Conservation (phyloP, 2,113 vertebrate species). For the Ivindomyrus marchei region DNA sequence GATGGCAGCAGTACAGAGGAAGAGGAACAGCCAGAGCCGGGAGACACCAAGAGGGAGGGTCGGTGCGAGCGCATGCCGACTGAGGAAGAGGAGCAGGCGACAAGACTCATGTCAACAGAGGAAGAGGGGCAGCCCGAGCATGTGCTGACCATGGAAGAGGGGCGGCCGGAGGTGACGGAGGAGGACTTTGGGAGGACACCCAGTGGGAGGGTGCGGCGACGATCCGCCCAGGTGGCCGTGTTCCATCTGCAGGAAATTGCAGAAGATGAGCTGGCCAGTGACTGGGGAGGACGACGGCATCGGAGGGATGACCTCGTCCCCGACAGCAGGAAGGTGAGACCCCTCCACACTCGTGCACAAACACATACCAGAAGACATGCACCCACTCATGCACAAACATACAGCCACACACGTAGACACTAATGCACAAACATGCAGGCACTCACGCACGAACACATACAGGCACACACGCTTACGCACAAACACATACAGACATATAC, state of each 20-base stretch:
- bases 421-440: not conserved
- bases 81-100: not conserved
- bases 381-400: not conserved
- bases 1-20: not conserved
- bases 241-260: slow-evolving; percentile 98
- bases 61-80: not conserved
- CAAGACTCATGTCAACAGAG: not conserved
- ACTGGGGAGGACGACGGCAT: slow-evolving; percentile 83
- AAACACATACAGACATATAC: not conserved
- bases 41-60: not conserved
- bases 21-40: not conserved
- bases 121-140: not conserved
- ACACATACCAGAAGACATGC: not conserved
- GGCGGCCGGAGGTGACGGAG: slow-evolving; percentile 26
- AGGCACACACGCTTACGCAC: not conserved
- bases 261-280: slow-evolving; percentile 86
- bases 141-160: not conserved
- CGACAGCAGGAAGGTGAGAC: slow-evolving; percentile 85
- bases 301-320: slow-evolving; percentile 95
- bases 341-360: not conserved
- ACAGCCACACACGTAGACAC: not conserved
- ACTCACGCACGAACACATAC: not conserved
- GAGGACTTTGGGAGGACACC: slow-evolving; percentile 88
- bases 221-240: slow-evolving; percentile 86
- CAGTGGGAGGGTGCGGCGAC: slow-evolving; percentile 85